Evolutionary conservation across 2,113 vertebrate genomes (phyloP).

Genomic region (Thunnus thynnus): DNA sequence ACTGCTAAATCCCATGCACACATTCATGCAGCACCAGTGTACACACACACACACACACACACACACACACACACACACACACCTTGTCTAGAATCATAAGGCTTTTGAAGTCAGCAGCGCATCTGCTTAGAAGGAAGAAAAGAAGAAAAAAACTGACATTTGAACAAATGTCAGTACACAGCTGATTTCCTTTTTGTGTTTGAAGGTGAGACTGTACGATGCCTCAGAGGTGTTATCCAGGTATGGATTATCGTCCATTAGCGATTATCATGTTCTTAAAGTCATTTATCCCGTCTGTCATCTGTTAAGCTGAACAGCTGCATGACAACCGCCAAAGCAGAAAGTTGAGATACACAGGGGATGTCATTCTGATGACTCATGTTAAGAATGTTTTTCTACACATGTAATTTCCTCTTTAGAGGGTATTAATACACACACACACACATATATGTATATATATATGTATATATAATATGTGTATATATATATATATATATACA

Average conservation of each 20-base stretch:
- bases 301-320: not conserved
- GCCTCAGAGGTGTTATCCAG: not conserved
- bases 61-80: not conserved
- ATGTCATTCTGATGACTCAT: not conserved
- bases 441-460: too few relatives aligned
- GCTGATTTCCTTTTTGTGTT: not conserved
- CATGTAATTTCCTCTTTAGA: not conserved
- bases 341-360: not conserved
- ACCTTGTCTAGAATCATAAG: not conserved
- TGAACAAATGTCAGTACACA: slow-evolving; percentile 19
- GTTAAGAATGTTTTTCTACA: not conserved
- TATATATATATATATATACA: too few relatives aligned
- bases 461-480: too few relatives aligned
- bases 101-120: slow-evolving; percentile 5
- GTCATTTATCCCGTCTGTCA: not conserved
- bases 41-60: too few relatives aligned
- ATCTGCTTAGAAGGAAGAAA: slow-evolving; percentile 1
- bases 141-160: slow-evolving; percentile 2
- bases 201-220: not conserved
- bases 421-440: not conserved
- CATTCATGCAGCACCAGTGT: too few relatives aligned
- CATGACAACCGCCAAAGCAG: not conserved
- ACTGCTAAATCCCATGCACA: not conserved
- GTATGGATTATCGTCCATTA: slow-evolving; percentile 9
- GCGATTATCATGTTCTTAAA: not conserved